phyloP scores from a whole-genome alignment of 2,888 invertebrate genomes.

The Lamproptera curius region DNA sequence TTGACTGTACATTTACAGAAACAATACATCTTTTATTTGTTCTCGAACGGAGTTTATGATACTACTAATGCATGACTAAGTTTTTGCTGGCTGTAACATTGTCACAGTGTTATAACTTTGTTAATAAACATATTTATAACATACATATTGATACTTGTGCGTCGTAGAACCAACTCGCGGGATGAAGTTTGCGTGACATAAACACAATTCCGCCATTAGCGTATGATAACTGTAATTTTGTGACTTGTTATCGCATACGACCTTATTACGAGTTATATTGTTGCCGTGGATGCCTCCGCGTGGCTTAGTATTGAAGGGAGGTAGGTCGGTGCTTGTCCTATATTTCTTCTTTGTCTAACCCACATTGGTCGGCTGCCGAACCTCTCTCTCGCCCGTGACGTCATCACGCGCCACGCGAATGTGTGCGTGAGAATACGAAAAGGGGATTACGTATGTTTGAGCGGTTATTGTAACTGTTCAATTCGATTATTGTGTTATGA shows the following conservation, averaged over 20 bases:
- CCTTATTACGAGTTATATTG: constrained; percentile 43
- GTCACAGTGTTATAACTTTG: no score
- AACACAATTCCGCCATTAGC: constrained; percentile 8
- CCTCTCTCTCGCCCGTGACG: constrained; percentile 61
- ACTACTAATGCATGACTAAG: no score
- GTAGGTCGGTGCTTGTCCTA: constrained; percentile 76
- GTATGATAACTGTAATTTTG: constrained; percentile 26
- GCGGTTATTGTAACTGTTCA: constrained; percentile 40
- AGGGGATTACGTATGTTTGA: constrained; percentile 33
- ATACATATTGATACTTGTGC: background rate
- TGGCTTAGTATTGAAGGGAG: constrained; percentile 65
- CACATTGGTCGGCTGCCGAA: constrained; percentile 20
- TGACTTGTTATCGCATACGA: constrained; percentile 28
- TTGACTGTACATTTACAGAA: constrained; percentile 1
- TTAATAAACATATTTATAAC: no score
- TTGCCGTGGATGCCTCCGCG: constrained; percentile 49
- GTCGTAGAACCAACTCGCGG: background rate
- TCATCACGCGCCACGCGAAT: constrained; percentile 56
- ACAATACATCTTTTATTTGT: background rate
- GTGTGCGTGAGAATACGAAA: constrained; percentile 47
- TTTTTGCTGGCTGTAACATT: no score
- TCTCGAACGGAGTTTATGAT: no score
- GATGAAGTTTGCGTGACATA: background rate
- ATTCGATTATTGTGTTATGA: constrained; percentile 26
- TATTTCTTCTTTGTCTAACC: constrained; percentile 55